Evolutionary conservation across 1,140 invertebrate species (phyloP).

Genomic region (Streblospio benedicti): DNA sequence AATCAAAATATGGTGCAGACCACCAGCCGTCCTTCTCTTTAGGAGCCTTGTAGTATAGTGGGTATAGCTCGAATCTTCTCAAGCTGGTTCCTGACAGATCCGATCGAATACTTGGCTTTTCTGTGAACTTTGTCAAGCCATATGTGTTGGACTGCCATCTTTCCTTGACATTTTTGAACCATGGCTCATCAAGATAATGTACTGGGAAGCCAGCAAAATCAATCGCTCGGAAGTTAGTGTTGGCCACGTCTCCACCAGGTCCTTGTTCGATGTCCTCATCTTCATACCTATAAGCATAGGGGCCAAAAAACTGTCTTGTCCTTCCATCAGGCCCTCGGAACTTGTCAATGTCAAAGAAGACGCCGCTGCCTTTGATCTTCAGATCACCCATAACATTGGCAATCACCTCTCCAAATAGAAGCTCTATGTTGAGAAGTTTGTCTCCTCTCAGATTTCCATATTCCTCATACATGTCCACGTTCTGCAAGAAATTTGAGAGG

Average conservation of each 20-base stretch:
- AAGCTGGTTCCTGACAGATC: constrained; percentile 56
- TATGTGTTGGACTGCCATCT: constrained; percentile 91
- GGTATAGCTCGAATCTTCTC: constrained; percentile 76
- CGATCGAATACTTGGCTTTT: constrained; percentile 84
- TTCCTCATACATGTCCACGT: constrained; percentile 85
- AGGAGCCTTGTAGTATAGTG: constrained; percentile 62
- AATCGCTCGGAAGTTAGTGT: constrained; percentile 35
- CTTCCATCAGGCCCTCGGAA: constrained; percentile 55
- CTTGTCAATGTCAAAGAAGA: constrained; percentile 91
- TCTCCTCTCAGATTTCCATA: constrained; percentile 63
- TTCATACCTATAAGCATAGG: constrained; percentile 72
- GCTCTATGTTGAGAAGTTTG: constrained; percentile 13
- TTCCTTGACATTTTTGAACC: constrained; percentile 76
- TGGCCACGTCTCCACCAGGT: constrained; percentile 20
- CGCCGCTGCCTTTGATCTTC: constrained; percentile 79
- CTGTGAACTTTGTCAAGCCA: constrained; percentile 77
- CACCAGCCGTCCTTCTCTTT: constrained; percentile 68
- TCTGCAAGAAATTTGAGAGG: constrained; percentile 84
- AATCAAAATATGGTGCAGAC: constrained; percentile 89
- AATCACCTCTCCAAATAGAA: constrained; percentile 57
- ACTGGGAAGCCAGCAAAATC: constrained; percentile 48
- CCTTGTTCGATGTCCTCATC: constrained; percentile 20
- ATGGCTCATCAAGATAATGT: constrained; percentile 73
- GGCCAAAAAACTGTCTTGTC: constrained; percentile 63
- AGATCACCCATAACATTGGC: constrained; percentile 77